phyloP scores from a whole-genome alignment of 2,113 vertebrate genomes.

The Chionodraco myersi region DNA sequence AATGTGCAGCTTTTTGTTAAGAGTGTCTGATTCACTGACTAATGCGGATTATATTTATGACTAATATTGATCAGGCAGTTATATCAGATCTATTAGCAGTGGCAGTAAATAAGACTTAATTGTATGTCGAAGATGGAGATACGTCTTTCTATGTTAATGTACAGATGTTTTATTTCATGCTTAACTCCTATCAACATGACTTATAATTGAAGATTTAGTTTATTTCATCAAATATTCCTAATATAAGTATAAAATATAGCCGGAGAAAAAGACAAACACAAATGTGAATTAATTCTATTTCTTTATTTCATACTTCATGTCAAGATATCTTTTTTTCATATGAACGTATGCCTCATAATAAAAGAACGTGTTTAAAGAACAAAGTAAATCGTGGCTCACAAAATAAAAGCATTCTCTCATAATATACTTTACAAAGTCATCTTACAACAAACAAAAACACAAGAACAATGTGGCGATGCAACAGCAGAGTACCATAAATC shows the following conservation, averaged over 20 bases:
- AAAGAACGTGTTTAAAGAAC: constrained; percentile 68
- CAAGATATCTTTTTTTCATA: constrained; percentile 77
- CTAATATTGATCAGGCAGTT: not conserved
- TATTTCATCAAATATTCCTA: not conserved
- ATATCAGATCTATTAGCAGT: not conserved
- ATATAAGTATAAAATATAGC: not conserved
- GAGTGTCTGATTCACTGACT: not conserved
- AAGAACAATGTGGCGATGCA: constrained; percentile 56
- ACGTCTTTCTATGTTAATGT: not conserved
- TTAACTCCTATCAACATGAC: not conserved
- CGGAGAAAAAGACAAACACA: not conserved
- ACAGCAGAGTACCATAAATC: constrained; percentile 65
- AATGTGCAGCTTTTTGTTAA: not conserved
- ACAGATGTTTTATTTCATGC: not conserved
- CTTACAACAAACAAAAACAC: constrained; percentile 61
- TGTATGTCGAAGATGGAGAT: not conserved
- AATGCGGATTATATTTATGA: not conserved
- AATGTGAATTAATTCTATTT: constrained; percentile 59
- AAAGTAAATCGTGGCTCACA: constrained; percentile 73
- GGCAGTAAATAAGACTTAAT: not conserved
- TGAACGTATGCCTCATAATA: constrained; percentile 77
- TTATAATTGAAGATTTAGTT: not conserved
- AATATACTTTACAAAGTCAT: constrained; percentile 79
- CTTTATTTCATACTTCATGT: constrained; percentile 83
- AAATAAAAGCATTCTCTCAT: constrained; percentile 83